Percentiles rank a stretch among this genome's conserved stretches.
phyloP scores from a whole-genome alignment of 2,113 vertebrate species.

The Datnioides undecimradiatus region DNA sequence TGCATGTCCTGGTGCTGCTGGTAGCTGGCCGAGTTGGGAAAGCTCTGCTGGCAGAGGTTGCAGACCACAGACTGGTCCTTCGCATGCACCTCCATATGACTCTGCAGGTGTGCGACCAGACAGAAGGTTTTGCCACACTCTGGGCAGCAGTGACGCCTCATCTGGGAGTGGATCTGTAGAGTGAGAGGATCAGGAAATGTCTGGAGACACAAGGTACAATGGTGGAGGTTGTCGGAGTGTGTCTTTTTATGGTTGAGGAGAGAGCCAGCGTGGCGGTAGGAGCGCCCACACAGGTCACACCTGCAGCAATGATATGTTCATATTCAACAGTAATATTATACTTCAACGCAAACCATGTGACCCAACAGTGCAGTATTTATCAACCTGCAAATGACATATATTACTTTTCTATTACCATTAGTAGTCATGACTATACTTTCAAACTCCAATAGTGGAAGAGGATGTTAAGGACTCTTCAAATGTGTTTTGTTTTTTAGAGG shows the following conservation, averaged over 20 bases:
- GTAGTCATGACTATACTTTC: not conserved
- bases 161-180: constrained; percentile 86
- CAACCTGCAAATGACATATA: not conserved
- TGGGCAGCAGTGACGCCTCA: constrained; percentile 85
- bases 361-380: constrained; percentile 4
- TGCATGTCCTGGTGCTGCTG: constrained; percentile 85
- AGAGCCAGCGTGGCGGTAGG: constrained; percentile 87
- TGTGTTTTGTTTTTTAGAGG: no score
- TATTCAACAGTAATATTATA: constrained; percentile 14
- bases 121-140: constrained; percentile 88
- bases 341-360: not conserved
- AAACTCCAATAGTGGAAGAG: not conserved
- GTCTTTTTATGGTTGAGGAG: constrained; percentile 90
- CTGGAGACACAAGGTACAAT: constrained; percentile 86
- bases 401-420: not conserved
- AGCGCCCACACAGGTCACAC: constrained; percentile 89
- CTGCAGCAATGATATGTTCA: constrained; percentile 63
- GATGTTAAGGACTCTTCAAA: no score
- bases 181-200: constrained; percentile 85
- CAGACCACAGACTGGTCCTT: constrained; percentile 84
- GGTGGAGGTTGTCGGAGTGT: constrained; percentile 85
- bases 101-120: constrained; percentile 82
- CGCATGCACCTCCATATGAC: constrained; percentile 84
- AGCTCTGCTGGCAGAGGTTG: constrained; percentile 86
- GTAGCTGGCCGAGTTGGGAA: constrained; percentile 81